Percentiles rank a stretch among this genome's conserved stretches.
phyloP scores from a whole-genome alignment of 1,140 invertebrate genomes.

The Papilio helenus region DNA sequence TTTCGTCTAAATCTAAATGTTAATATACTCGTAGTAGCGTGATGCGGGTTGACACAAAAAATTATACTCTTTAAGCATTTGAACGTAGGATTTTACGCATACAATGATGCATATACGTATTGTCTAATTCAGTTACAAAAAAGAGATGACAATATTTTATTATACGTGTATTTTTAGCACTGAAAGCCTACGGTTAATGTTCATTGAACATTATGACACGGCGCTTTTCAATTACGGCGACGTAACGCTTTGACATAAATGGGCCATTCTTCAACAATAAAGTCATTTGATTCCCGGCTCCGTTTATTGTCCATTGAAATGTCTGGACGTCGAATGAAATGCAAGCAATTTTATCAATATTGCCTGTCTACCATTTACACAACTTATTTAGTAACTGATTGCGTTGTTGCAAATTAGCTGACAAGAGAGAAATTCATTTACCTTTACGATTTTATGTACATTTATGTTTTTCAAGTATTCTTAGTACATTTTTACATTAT shows the following conservation, averaged over 20 bases:
- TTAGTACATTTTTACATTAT: neutral
- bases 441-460: neutral
- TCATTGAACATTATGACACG: neutral
- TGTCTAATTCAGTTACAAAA: no score
- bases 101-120: no score
- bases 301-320: conserved; percentile 24
- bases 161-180: neutral
- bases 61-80: no score
- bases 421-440: neutral
- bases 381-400: neutral
- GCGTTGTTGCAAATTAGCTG: neutral
- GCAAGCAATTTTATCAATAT: neutral
- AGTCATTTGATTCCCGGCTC: conserved; percentile 10
- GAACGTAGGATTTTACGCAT: no score
- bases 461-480: no score
- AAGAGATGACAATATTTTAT: neutral
- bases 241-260: neutral
- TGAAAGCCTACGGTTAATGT: neutral
- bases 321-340: neutral
- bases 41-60: no score
- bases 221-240: conserved; percentile 9
- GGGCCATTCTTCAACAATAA: conserved; percentile 22
- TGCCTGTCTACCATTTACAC: neutral
- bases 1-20: neutral
- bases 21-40: no score